These are phyloP conservation scores for Montipora cactus DNA, from an alignment of 64 coral and sea anemone species.

Conservation along the genomic window DNA sequence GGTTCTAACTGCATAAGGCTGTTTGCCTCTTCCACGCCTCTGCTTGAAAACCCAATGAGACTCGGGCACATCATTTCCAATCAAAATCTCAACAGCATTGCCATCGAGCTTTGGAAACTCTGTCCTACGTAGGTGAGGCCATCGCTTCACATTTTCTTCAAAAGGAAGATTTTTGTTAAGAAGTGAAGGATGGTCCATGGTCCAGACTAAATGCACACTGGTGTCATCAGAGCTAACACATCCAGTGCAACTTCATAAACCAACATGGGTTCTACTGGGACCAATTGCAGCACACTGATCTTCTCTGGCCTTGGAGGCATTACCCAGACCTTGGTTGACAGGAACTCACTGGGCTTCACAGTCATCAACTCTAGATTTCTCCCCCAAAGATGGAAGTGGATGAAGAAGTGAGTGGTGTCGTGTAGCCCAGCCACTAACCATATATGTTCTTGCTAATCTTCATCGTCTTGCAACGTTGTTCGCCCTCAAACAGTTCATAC, in stretches of 20 bases:
- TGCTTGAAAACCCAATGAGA: constrained; percentile 35
- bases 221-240: constrained; percentile 1
- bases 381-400: neutral
- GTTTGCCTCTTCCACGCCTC: constrained; percentile 36
- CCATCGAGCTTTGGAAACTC: constrained; percentile 1
- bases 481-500: constrained; percentile 39
- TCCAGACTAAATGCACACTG: neutral
- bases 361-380: neutral
- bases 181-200: constrained; percentile 2
- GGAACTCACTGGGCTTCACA: neutral
- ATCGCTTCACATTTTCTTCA: constrained; percentile 8
- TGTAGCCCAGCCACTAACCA: constrained; percentile 15
- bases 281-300: neutral
- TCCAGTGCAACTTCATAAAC: neutral
- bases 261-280: neutral
- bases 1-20: constrained; percentile 29
- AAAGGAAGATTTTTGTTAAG: neutral
- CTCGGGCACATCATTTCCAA: constrained; percentile 51
- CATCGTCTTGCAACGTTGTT: constrained; percentile 40
- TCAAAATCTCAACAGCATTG: constrained; percentile 23
- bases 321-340: neutral
- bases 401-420: too few species aligned
- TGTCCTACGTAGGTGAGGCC: constrained; percentile 31
- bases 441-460: neutral
- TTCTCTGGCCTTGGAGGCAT: neutral